Evolutionary conservation across 1,140 invertebrate species (phyloP).

Genomic region (Drosophila chauvacae): DNA sequence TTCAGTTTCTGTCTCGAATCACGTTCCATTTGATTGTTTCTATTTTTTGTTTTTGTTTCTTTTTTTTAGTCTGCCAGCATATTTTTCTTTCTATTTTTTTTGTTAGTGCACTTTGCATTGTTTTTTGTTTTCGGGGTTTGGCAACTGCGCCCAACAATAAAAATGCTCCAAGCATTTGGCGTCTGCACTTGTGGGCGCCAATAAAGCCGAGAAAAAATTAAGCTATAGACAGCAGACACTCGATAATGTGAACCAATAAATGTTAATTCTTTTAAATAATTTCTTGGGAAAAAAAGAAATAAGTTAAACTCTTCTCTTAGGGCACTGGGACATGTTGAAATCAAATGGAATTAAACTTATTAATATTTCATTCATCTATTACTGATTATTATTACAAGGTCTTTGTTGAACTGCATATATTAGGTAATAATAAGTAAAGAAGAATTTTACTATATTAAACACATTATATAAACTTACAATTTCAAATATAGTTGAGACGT

Average conservation of each 20-base stretch:
- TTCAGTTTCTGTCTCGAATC: conserved; percentile 57
- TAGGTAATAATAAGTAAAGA: no score
- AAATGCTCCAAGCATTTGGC: conserved; percentile 43
- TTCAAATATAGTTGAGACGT: no score
- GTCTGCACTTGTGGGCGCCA: conserved; percentile 69
- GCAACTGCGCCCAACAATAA: conserved; percentile 69
- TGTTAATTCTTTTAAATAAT: background rate
- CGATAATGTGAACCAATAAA: background rate
- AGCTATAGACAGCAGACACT: background rate
- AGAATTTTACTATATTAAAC: no score
- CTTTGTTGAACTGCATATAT: no score
- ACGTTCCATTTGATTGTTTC: conserved; percentile 60
- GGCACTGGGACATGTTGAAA: no score
- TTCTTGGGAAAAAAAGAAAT: background rate
- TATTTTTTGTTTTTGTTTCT: conserved; percentile 41
- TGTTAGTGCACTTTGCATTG: conserved; percentile 69
- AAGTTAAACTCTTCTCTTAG: no score
- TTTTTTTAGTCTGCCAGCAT: conserved; percentile 19
- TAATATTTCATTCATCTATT: no score
- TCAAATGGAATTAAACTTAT: no score
- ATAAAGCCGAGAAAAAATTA: conserved; percentile 6
- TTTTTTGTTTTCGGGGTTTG: conserved; percentile 63
- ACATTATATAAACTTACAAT: no score
- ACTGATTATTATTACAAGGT: no score
- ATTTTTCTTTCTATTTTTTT: conserved; percentile 41